Base-by-base conservation (phyloP, 2,888 invertebrate species). In the Trilocha varians region DNA sequence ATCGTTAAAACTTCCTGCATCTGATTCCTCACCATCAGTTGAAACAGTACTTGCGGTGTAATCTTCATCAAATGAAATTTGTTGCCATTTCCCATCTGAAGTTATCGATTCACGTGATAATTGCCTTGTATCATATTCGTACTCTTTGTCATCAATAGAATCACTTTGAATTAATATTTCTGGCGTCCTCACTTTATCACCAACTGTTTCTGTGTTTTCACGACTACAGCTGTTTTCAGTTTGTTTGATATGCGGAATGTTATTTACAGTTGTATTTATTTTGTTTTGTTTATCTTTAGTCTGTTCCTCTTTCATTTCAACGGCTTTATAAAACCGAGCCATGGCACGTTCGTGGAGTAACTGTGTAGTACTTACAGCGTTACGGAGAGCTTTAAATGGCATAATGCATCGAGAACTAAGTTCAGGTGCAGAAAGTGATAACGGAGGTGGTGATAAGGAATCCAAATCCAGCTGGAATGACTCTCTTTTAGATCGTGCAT, bases 401-500 rank as follows among this genome's bases (percentile, higher is more conserved):
- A 87, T 72, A 18, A 74, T 57, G 48, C 69, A 66, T 32, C 77
- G 72, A 32, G 79, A 62, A 57, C 91, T 90, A 44, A 95, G 74
- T 66, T 95, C 94, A 0, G 95, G 95, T 9, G 94, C 91, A 0
- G 95, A 95, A 39, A 94, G 84, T 0, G 95, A 95, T 55, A 94
- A 87, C 11, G 93, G 93, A 3, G 95, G 94, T 35, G 94, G 91
- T 33, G 92, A 88, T 38, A 91, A 75, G 43, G 89, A 88, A 48
- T 93, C 90, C 60, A 90, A 73, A 53, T 89, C 90, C 65, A 91
- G 79, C 64, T 88, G 88, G 59, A 89, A 88, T 53, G 90, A 89
- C 70, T 87, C 87, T 62, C 88, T 78, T 62, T 86, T 86, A 56
- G 42, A 42, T 6, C 34, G 38, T 18, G 40, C 39, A 16, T 63